Evolutionary conservation across 2,888 invertebrate species (phyloP), one percentile per base, ranked within the genome.

Genomic region (Glaucopsyche alexis): DNA sequence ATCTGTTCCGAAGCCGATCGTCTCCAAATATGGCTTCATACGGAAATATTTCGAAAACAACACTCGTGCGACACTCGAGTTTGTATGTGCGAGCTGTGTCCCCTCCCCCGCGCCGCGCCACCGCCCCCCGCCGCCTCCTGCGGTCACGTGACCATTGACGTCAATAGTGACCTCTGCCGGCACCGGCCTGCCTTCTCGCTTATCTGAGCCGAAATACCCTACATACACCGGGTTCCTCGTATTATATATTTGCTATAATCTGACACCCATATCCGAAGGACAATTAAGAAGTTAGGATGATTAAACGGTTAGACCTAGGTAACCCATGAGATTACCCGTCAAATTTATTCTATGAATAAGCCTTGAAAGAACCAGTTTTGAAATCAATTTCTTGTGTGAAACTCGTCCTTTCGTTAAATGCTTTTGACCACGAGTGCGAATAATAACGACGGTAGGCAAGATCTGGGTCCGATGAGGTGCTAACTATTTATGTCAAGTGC

Each of bases 81-180:
- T 29, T 60, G 60, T 60, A 47, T 47, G 29, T 19, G 69, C 49
- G 29, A 69, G 67, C 16, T 16, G 66, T 19, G 45, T 29, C 16
- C 19, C 16, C 16, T 13, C 16, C 13, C 19, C 67, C 47, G n/a
- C 66, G n/a, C 9, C 40, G n/a, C 45, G n/a, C 8, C 45, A 0
- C 67, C 67, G 19, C 19, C 45, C 45, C 67, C 16, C 69, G 69
- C 29, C 29, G 19, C 9, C 66, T 38, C 14, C 52, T 9, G 82
- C 83, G 85, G 86, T 93, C 95, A 95, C 94, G 94, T 95, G 95
- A 94, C 87, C 89, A 94, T 94, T 95, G 95, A 95, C 95, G 95
- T 95, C 95, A 95, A 95, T 94, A 88, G 91, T 95, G 95, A 95
- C 95, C 95, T 95, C 95, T 94, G 92, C 82, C 85, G 76, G 77